Evolutionary conservation across 2,888 invertebrate genomes (phyloP), one percentile per base, ranked within the genome.

Genomic region (Caenorhabditis japonica): DNA sequence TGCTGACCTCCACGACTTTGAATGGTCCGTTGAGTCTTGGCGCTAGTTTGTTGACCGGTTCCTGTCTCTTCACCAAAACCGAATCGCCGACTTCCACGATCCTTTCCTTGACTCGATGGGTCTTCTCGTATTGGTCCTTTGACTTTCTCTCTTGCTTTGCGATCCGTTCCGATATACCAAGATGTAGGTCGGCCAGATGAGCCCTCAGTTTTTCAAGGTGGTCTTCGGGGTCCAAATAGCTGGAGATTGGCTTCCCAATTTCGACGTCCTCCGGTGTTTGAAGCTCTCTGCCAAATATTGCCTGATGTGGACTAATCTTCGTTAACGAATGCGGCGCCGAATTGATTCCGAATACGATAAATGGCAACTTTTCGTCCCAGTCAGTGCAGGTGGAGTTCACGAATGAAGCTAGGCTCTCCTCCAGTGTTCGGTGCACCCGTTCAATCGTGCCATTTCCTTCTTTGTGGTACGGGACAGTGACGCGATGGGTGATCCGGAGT

Each of bases 31-130:
- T 13, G 2, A 52, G 33, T 5, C 17, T 12, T 10, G 69, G 53
- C 8, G 43, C 30, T 27, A 69, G 19, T 19, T 69, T 69, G 60
- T 69, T 69, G 8, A 7, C 46, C 3, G 69, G 53, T 12, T n/a
- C 23, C 8, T 21, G 27, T 19, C 46, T 51, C 27, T 27, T 46
- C n/a, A 69, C 52, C 12, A 69, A 27, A 17, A 69, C 21, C 12
- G 10, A 21, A 15, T 38, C 60, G 15, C 46, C 53, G 3, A 33
- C 12, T n/a, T 53, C 5, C 21, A 53, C 25, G 12, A 38, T 19
- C 23, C 46, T 23, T n/a, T 53, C 46, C 36, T 15, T 17, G 23
- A 34, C 25, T 23, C 52, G 23, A 15, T 33, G 8, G 1, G 39
- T 23, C 23, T 17, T 23, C 13, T 7, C 17, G 13, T 41, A n/a